A percentile compares a stretch with the other conserved stretches of the same genome.
Evolutionary conservation across 2,888 invertebrate species (phyloP).

Genomic region (Reticulitermes lucifugus): DNA sequence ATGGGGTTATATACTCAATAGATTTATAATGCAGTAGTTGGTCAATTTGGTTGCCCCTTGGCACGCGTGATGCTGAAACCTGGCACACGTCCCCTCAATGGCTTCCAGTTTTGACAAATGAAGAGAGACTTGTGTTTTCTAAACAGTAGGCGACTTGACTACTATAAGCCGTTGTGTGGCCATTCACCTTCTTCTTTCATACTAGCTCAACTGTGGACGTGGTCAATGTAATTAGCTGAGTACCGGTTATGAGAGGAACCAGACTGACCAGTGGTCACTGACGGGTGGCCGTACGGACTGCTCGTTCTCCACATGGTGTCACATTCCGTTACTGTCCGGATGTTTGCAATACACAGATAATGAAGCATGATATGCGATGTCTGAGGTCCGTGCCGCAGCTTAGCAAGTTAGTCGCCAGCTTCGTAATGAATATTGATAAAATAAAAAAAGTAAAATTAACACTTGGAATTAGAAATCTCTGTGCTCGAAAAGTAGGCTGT

Average conservation of each 20-base stretch:
- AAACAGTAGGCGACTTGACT: conserved; percentile 23
- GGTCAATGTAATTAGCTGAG: conserved; percentile 10
- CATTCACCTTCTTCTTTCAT: conserved; percentile 4
- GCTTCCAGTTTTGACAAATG: conserved; percentile 37
- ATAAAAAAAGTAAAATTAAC: no score
- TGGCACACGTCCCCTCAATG: neutral
- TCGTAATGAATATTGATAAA: no score
- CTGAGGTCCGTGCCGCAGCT: no score
- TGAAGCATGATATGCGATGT: no score
- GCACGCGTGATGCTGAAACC: neutral
- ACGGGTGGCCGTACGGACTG: neutral
- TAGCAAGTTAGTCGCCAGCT: no score
- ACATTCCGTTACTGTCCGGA: no score
- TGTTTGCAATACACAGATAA: no score
- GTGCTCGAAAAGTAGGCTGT: no score
- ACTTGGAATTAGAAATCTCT: no score
- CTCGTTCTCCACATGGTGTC: neutral
- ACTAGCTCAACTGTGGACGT: conserved; percentile 7
- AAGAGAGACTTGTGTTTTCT: conserved; percentile 10
- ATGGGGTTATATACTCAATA: conserved; percentile 16
- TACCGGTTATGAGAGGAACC: conserved; percentile 28
- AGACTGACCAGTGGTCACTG: conserved; percentile 31
- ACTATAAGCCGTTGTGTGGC: neutral
- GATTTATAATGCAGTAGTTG: conserved; percentile 31
- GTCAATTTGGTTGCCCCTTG: conserved; percentile 28